Evolutionary conservation across 2,888 invertebrate genomes (phyloP).

Genomic region (Nemapogon koenigi): DNA sequence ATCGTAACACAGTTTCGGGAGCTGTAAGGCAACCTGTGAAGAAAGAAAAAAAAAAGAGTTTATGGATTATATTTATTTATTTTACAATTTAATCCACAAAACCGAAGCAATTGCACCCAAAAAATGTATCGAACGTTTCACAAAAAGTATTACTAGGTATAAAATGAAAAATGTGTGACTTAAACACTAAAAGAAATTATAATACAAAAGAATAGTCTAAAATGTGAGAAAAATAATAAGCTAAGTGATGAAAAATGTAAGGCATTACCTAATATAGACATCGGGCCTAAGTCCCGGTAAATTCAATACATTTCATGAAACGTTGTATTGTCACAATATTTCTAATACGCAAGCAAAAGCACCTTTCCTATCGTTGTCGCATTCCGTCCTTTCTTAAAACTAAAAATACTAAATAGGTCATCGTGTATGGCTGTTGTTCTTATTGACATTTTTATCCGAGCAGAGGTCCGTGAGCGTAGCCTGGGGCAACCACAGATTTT

Average conservation of each 20-base stretch:
- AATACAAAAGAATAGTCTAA: constrained; percentile 42
- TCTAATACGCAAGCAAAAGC: constrained; percentile 23
- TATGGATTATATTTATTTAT: constrained; percentile 43
- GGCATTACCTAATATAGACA: constrained; percentile 3
- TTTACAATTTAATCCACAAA: constrained; percentile 45
- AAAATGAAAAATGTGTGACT: constrained; percentile 24
- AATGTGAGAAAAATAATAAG: constrained; percentile 3
- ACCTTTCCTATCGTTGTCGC: constrained; percentile 31
- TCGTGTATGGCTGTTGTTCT: constrained; percentile 12
- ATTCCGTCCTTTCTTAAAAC: constrained; percentile 45
- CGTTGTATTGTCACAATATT: constrained; percentile 26
- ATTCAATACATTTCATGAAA: constrained; percentile 48
- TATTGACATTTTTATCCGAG: constrained; percentile 31
- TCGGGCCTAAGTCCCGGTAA: constrained; percentile 39
- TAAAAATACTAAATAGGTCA: constrained; percentile 39
- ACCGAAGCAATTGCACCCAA: constrained; percentile 36
- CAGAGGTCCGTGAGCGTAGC: constrained; percentile 36
- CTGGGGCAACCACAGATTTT: constrained; percentile 34
- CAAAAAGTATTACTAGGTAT: constrained; percentile 31
- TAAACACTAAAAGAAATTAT: constrained; percentile 52
- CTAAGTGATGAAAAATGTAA: background rate
- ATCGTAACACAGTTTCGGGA: no score
- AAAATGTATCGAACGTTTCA: constrained; percentile 46
- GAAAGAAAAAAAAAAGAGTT: constrained; percentile 18
- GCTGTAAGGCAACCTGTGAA: no score